phyloP scores from a whole-genome alignment of 2,113 vertebrate genomes.

The Scolopax mira region DNA sequence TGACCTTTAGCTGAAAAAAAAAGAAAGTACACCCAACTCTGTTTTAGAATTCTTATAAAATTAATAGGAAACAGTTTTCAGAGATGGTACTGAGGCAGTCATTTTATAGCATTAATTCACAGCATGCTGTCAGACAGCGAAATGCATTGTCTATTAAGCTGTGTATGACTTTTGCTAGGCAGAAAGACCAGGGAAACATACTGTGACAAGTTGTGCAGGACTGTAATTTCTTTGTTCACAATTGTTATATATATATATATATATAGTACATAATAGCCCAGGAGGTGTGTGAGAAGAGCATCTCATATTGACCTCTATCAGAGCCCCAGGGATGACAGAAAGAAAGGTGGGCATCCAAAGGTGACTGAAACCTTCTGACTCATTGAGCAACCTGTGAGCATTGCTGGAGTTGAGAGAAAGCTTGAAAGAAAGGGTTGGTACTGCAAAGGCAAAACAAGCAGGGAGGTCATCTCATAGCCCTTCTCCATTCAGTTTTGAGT shows the following conservation, averaged over 20 bases:
- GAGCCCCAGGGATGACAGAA: not conserved
- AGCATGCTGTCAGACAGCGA: not conserved
- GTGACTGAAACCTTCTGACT: not conserved
- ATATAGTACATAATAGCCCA: not conserved
- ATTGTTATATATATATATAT: not conserved
- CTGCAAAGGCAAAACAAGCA: not conserved
- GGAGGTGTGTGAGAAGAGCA: not conserved
- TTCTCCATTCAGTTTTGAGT: not conserved
- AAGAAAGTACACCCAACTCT: not conserved
- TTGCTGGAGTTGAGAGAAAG: not conserved
- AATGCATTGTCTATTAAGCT: not conserved
- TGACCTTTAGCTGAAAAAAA: not conserved
- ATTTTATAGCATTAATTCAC: not conserved
- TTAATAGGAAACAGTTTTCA: not conserved
- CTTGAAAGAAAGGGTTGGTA: not conserved
- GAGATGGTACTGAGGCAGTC: not conserved
- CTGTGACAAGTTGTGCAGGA: not conserved
- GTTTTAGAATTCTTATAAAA: not conserved
- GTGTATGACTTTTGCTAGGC: not conserved
- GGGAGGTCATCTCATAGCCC: not conserved
- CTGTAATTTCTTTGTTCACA: not conserved
- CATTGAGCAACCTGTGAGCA: not conserved
- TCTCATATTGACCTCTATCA: not conserved
- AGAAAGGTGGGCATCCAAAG: not conserved
- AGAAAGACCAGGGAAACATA: not conserved